Evolutionary conservation across 92 coral and sea anemone species (phyloP).

Genomic region (Pocillopora meandrina): DNA sequence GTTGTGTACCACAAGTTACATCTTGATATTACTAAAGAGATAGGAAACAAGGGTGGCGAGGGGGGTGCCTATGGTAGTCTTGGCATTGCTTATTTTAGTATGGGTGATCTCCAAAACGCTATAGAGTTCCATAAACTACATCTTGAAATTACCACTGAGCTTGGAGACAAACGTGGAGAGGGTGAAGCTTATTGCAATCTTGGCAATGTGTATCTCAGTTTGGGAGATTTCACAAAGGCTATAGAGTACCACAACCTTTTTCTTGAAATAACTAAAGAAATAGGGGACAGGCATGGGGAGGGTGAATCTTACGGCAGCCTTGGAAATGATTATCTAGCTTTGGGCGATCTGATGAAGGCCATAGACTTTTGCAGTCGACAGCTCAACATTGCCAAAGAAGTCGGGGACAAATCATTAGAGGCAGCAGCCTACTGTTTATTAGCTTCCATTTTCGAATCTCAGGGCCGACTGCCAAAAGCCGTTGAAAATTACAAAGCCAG

Average conservation of each 20-base stretch:
- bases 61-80: not conserved
- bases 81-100: not conserved
- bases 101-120: not conserved
- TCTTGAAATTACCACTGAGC: not conserved
- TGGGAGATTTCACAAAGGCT: constrained; percentile 4
- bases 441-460: constrained; percentile 5
- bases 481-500: not conserved
- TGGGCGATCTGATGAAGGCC: not conserved
- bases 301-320: not conserved
- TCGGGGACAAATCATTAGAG: not conserved
- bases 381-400: constrained; percentile 10
- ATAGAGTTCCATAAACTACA: not conserved
- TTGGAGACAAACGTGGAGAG: constrained; percentile 2
- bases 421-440: not conserved
- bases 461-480: not conserved
- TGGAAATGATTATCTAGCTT: not conserved
- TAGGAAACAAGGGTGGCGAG: not conserved
- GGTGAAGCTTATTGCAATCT: not conserved
- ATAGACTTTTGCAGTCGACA: not conserved
- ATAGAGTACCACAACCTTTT: not conserved
- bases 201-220: not conserved
- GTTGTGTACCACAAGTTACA: not conserved
- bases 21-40: not conserved
- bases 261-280: not conserved
- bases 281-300: not conserved